Percentiles rank a stretch among this genome's conserved stretches.
Evolutionary conservation across 2,888 invertebrate genomes (phyloP).

Genomic region (Dioctria rufipes): DNA sequence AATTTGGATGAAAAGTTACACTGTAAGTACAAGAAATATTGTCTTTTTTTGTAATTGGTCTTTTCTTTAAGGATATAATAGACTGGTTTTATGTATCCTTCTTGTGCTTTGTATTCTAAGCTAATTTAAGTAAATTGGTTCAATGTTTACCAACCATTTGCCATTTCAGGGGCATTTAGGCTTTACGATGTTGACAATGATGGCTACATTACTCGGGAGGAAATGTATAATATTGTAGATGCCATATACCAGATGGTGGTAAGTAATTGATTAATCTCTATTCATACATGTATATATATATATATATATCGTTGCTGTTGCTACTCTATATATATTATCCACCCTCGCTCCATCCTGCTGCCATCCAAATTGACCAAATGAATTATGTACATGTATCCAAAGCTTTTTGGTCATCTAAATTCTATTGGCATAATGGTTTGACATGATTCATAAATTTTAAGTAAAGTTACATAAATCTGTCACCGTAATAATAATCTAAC

Average conservation of each 20-base stretch:
- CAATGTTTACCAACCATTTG: conserved; percentile 1
- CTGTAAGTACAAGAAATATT: conserved; percentile 80
- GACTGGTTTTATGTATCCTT: background rate
- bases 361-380: too few relatives aligned
- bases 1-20: conserved; percentile 98
- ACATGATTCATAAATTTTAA: too few relatives aligned
- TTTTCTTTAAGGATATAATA: background rate
- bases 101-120: background rate
- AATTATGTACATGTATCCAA: too few relatives aligned
- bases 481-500: too few relatives aligned
- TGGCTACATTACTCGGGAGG: conserved; percentile 94
- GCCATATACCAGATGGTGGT: conserved; percentile 99
- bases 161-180: conserved; percentile 88
- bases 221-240: conserved; percentile 97
- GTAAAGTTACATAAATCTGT: too few relatives aligned
- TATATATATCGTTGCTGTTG: too few relatives aligned
- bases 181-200: conserved; percentile 97
- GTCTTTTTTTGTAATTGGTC: background rate
- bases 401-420: too few relatives aligned
- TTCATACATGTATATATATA: too few relatives aligned
- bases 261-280: conserved; percentile 71
- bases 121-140: background rate
- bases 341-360: too few relatives aligned
- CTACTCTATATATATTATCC: too few relatives aligned
- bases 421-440: too few relatives aligned